Base-by-base conservation (phyloP, 1,140 invertebrate genomes). In the Tetranychus cinnabarinus region DNA sequence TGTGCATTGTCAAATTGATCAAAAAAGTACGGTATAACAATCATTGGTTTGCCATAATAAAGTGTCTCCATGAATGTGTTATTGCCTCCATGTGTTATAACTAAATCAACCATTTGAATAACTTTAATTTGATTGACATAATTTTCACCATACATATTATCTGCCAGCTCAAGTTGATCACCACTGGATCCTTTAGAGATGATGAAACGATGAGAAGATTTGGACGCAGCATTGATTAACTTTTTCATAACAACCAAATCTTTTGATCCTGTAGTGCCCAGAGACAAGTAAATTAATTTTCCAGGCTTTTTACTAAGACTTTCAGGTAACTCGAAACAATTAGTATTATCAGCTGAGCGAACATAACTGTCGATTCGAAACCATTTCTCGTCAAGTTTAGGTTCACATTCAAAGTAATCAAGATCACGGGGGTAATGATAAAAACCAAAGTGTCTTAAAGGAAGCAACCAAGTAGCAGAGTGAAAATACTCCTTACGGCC, bases 61-160 rank as follows among this genome's bases (percentile, higher is more conserved):
- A 64, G 15, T 10, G 50, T 31, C 46, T 62, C 62, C 1, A 61
- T 63, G 23, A 62, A 33, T 7, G 39, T 62, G 31, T 50, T 50
- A 50, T 50, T 50, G 3, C 39, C 39, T 5, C 39, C 39, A 42
- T 42, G 39, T 4, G 39, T 42, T 42, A 42, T 42, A 10, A 42
- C 48, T 15, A 69, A 39, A 61, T 62, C 57, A 23, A 59, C 48
- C 12, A 48, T 2, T 52, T 33, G 37, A 31, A 62, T 42, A 37
- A 62, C 46, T 2, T 50, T 33, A 2, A 35, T 12, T 50, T 63
- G 62, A 34, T 42, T 31, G 8, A 63, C 12, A 56, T 37, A 61
- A 7, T 34, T 33, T 57, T 60, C 34, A 36, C 62, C 62, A 4
- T 34, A 63, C 33, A 56, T 13, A 50, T 63, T 63, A 5, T 58